Base-by-base conservation (phyloP, 1,140 invertebrate species). In the Chrysoperla carnea region DNA sequence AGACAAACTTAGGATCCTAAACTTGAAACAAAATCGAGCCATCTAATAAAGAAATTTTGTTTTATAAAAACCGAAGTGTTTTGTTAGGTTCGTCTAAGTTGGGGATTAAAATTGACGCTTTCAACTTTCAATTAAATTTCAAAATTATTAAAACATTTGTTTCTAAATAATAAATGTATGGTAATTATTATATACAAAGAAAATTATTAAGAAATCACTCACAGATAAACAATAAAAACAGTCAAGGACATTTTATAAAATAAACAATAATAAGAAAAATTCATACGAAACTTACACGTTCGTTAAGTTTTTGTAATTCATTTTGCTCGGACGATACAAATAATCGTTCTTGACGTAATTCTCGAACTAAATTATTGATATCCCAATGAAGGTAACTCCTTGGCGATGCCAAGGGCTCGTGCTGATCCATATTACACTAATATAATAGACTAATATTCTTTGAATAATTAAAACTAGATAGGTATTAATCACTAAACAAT, bases 301-400 rank as follows among this genome's bases (percentile, higher is more conserved):
- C 71, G 65, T 84, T 84, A 8, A 86, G 60, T 39, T 64, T 61
- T 56, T 82, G 77, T 15, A 87, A 68, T 56, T 81, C 72, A 42
- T 73, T 66, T 53, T 76, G 73, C 57, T 87, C 81, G 2, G 75
- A 75, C 36, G 67, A 67, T 0, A 84, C 71, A 58, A 83, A 84
- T 12, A 86, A 56, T 46, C 74, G 67, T 60, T 87, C 84, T 52
- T 81, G 70, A 13, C 78, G 69, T 40, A 87, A 59, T 51, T 81
- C 73, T 37, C 66, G 66, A 15, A 79, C 73, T 39, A 86, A 60
- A 51, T 84, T 78, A 37, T 78, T 60, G 17, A 86, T 65, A 52
- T 84, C 76, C 61, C 63, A 68, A 39, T 37, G 15, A 17, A 38
- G 8, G 14, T 12, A 7, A 9, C 28, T n/a, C 11, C n/a, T 12